Percentiles rank a stretch among this genome's conserved stretches.
Evolutionary conservation across 2,797 vertebrate genomes (phyloP).

Genomic region (Loris lydekkerianus): DNA sequence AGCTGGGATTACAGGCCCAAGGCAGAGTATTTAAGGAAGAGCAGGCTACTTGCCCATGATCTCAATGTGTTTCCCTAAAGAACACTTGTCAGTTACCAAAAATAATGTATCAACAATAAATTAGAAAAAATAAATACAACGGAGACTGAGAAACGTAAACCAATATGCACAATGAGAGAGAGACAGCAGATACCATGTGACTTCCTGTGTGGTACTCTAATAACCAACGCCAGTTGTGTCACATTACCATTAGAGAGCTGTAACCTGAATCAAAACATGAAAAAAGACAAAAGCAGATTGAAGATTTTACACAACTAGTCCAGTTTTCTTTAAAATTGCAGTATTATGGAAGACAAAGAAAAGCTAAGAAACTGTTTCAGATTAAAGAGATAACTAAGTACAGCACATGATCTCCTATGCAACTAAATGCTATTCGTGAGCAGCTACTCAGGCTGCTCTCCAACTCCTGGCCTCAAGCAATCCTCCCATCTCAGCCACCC

Average conservation of each 20-base stretch:
- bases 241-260: not conserved
- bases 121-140: not conserved
- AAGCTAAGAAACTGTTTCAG: not conserved
- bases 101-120: not conserved
- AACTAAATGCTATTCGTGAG: not conserved
- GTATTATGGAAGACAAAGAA: conserved; percentile 11
- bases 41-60: not conserved
- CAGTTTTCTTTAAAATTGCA: not conserved
- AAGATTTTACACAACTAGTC: not conserved
- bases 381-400: no score
- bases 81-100: not conserved
- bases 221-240: not conserved
- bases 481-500: no score
- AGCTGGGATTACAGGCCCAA: no score
- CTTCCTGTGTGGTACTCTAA: not conserved
- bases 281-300: not conserved
- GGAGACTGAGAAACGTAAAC: not conserved
- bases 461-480: no score
- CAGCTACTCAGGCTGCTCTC: no score
- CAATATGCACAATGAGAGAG: not conserved
- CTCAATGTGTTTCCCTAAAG: not conserved
- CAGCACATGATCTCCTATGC: no score
- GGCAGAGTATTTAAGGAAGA: not conserved
- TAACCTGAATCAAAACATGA: conserved; percentile 11
- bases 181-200: not conserved